Evolutionary conservation across 2,888 invertebrate genomes (phyloP), one percentile per base, ranked within the genome.

Genomic region (Drosophila parthenogenetica): DNA sequence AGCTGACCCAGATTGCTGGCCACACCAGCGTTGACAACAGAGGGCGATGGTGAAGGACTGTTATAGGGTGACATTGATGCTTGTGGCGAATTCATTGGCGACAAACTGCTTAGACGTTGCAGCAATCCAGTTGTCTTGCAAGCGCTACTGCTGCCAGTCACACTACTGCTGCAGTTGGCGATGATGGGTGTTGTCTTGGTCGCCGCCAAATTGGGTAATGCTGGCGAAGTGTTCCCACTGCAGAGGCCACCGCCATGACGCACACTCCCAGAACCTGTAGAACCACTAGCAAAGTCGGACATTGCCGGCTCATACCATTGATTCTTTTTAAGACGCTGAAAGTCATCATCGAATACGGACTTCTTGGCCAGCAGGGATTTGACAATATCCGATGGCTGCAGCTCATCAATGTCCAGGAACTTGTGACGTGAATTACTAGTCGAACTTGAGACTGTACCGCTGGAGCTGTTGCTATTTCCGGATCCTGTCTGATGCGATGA

Each of bases 301-400:
- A 73, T 62, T 3, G 79, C 22, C 69, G 94, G 95, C 93, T 98
- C 95, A 93, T 97, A 95, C 93, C 97, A 95, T 92, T 98, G 95
- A 90, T 95, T 94, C 87, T 97, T 97, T 92, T 98, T 98, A 65
- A 99, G 93, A 37, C 99, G 94, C 92, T 98, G 98, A 42, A 96
- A 95, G 91, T 99, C 99, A 92, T 98, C 98, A 91, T 99, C 99
- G 92, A 99, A 98, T 58, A 99, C 97, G 55, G 98, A 98, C 73
- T 96, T 95, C 92, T 97, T 97, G 5, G 98, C 97, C 87, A 98
- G 94, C 84, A 99, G 94, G 22, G 97, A 97, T 89, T 97, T 97
- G 40, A 98, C 97, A 87, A 98, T 98, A 86, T 98, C 98, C 22
- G 98, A 98, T 0, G 98, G 98, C 91, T 98, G 97, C 66, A 96